phyloP scores from a whole-genome alignment of 2,888 invertebrate genomes.

The Panzeria rudis region DNA sequence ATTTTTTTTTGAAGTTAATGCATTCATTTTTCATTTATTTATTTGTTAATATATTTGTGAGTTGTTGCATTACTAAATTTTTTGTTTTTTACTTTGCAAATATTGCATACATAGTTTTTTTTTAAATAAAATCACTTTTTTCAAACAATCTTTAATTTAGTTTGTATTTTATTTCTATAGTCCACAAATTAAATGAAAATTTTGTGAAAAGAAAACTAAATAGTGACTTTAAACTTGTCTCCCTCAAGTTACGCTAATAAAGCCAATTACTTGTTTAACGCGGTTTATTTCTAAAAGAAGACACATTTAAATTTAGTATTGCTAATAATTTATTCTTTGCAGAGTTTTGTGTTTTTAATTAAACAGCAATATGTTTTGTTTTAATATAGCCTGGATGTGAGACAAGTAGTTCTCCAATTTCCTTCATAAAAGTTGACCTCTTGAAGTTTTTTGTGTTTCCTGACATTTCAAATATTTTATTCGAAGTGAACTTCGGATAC shows the following conservation, averaged over 20 bases:
- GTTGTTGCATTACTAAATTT: constrained; percentile 68
- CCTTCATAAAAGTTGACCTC: too few species aligned
- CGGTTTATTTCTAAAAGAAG: not conserved
- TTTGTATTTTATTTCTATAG: constrained; percentile 17
- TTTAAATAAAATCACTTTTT: constrained; percentile 48
- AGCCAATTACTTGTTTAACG: not conserved
- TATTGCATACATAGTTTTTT: constrained; percentile 67
- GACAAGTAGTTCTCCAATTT: too few species aligned
- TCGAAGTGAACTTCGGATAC: too few species aligned
- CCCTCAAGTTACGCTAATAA: not conserved
- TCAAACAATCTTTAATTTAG: constrained; percentile 45
- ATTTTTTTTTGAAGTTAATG: constrained; percentile 31
- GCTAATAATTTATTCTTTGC: too few species aligned
- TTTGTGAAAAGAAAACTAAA: constrained; percentile 30
- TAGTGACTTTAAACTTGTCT: constrained; percentile 32
- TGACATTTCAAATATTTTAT: too few species aligned
- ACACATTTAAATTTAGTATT: too few species aligned
- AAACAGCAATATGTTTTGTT: too few species aligned
- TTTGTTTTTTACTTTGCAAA: constrained; percentile 61
- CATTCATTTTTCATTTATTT: constrained; percentile 42
- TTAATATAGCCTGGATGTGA: too few species aligned
- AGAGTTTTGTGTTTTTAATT: not conserved
- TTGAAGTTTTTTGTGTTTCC: too few species aligned
- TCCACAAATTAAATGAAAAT: constrained; percentile 22
- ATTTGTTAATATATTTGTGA: constrained; percentile 70